phyloP scores from a whole-genome alignment of 1,140 invertebrate genomes.

The Aphaenogaster floridana region DNA sequence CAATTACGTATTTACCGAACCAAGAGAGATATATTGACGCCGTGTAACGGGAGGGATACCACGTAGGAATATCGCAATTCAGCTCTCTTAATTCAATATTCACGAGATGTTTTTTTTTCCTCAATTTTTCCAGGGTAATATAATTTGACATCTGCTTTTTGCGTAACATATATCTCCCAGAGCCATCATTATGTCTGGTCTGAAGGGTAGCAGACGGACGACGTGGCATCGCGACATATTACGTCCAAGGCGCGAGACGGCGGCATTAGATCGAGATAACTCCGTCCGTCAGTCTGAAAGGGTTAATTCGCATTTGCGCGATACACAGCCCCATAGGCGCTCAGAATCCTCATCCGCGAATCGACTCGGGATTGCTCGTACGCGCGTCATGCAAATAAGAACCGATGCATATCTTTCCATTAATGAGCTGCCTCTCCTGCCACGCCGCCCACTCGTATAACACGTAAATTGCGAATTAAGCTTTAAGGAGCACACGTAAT shows the following conservation, averaged over 20 bases:
- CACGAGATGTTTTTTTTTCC: not conserved
- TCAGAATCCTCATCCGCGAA: constrained; percentile 40
- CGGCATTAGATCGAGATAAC: constrained; percentile 51
- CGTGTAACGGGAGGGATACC: not conserved
- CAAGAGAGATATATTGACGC: constrained; percentile 26
- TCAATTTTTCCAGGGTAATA: not conserved
- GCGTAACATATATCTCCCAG: not conserved
- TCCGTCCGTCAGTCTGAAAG: constrained; percentile 38
- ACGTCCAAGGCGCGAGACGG: not conserved
- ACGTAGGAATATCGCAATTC: constrained; percentile 5
- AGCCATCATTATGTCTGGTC: constrained; percentile 13
- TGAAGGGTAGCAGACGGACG: constrained; percentile 11
- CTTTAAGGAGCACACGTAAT: constrained; percentile 41
- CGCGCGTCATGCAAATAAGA: constrained; percentile 57
- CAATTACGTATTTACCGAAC: constrained; percentile 70
- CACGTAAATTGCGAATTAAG: constrained; percentile 55
- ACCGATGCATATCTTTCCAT: constrained; percentile 48
- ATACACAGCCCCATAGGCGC: constrained; percentile 24
- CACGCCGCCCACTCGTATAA: not conserved
- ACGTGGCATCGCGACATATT: constrained; percentile 28
- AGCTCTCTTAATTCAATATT: constrained; percentile 16
- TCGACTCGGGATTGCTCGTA: constrained; percentile 30
- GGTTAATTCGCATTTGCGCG: constrained; percentile 54
- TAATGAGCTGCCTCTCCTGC: constrained; percentile 34
- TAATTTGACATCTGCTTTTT: constrained; percentile 8